Base-by-base conservation (phyloP, 2,797 vertebrate species). In the Callimico goeldii region DNA sequence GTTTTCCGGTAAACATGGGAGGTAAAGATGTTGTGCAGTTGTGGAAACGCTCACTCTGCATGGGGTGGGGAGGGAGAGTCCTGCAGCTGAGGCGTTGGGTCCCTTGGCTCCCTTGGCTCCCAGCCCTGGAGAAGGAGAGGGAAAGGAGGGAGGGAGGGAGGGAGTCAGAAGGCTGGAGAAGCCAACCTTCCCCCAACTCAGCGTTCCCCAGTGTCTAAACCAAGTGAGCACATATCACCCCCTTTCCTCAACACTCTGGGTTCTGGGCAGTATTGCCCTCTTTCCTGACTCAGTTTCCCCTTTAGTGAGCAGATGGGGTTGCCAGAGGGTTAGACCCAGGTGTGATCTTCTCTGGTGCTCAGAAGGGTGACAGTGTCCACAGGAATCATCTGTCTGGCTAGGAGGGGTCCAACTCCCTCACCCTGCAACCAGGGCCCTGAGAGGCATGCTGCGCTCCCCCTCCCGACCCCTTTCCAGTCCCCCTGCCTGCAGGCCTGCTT, bases 401-500 rank as follows among this genome's bases (percentile, higher is more conserved):
- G 64, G 76, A 58, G n/a, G 7, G 73, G 30, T 46, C 52, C 26
- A 33, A 43, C 48, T 19, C 58, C 39, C 22, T 15, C 14, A 14
- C 9, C 48, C 72, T 0, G 0, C 64, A 67, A 43, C 58, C 28
- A 24, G 81, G 50, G 81, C 50, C 24, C 57, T 86, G 41, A 20
- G 13, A 77, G 13, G 76, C 41, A 67, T 77, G 94, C 41, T 92
- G 88, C 90, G n/a, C n/a, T n/a, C n/a, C 90, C 97, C 96, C 41
- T 4, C 83, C 90, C 81, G 96, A 96, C 96, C 92, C 95, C 95
- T 97, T 94, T 28, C 57, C 36, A 24, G 14, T 14, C 9, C 33
- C 3, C 58, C 98, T 98, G 96, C 95, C 97, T 96, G 96, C 61
- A 50, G 58, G 95, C 26, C 87, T 86, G 87, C 96, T 96, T 97